Conservation (phyloP, 2,888 invertebrate genomes). For the Spicauda simplicius region DNA sequence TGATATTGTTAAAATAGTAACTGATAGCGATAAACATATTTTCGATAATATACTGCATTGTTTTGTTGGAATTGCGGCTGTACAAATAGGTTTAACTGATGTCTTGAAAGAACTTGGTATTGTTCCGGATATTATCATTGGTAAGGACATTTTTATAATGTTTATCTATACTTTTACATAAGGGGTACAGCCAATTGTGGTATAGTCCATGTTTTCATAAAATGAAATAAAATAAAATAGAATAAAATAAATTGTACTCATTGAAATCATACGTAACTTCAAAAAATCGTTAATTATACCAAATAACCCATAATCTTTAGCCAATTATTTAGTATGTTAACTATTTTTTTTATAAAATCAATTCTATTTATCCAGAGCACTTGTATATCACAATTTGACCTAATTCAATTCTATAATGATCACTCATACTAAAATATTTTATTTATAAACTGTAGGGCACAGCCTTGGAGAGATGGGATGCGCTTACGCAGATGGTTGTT, state of each 20-base stretch:
- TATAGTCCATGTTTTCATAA: too few species aligned
- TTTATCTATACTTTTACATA: too few species aligned
- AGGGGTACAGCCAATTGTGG: too few species aligned
- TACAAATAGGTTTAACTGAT: constrained; percentile 85
- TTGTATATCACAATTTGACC: background rate
- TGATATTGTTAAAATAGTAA: constrained; percentile 87
- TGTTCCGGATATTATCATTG: constrained; percentile 90
- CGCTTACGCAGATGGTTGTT: constrained; percentile 94
- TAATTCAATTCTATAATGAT: too few species aligned
- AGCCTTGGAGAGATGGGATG: constrained; percentile 94
- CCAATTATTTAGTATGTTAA: background rate
- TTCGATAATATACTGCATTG: constrained; percentile 87
- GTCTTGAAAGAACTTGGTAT: constrained; percentile 82
- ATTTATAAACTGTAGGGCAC: constrained; percentile 48
- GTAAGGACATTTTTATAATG: constrained; percentile 65
- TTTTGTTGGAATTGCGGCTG: constrained; percentile 90
- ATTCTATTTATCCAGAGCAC: too few species aligned
- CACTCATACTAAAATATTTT: too few species aligned
- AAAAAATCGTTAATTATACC: too few species aligned
- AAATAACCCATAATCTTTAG: too few species aligned
- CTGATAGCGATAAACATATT: constrained; percentile 83
- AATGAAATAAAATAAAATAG: too few species aligned
- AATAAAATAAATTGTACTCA: too few species aligned
- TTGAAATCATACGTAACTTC: too few species aligned
- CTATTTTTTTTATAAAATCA: too few species aligned